These are phyloP conservation scores for Papilio protenor DNA, from an alignment of 2,888 invertebrate species.

Conservation along the genomic window DNA sequence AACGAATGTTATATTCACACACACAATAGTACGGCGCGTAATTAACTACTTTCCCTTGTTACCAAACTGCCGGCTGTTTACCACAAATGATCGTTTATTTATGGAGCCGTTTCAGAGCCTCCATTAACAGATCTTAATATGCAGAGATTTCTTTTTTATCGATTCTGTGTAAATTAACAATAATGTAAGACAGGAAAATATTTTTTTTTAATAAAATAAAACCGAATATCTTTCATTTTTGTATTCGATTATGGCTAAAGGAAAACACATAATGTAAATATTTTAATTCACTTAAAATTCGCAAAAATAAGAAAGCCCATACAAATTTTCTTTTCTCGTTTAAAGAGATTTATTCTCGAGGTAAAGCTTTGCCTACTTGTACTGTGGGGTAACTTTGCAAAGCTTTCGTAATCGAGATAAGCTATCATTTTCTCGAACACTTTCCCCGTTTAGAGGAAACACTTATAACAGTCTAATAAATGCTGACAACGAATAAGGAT, in stretches of 20 bases:
- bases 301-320: not conserved
- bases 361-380: not conserved
- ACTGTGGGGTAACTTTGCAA: slow-evolving; percentile 23
- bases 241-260: too few relatives aligned
- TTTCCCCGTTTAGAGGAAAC: slow-evolving; percentile 37
- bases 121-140: slow-evolving; percentile 26
- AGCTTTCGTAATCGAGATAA: slow-evolving; percentile 39
- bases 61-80: slow-evolving; percentile 38
- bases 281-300: not conserved
- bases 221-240: not conserved
- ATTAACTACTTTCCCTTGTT: slow-evolving; percentile 41
- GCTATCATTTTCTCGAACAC: slow-evolving; percentile 39
- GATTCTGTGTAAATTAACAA: slow-evolving; percentile 1
- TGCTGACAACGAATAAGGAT: slow-evolving; percentile 36
- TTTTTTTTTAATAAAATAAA: not conserved
- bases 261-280: too few relatives aligned
- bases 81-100: slow-evolving; percentile 25
- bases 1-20: slow-evolving; percentile 34
- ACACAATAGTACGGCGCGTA: slow-evolving; percentile 39
- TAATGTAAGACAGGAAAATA: not conserved
- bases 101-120: slow-evolving; percentile 25
- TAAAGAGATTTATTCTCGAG: not conserved
- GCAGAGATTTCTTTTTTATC: slow-evolving; percentile 28
- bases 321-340: not conserved
- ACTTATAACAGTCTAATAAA: slow-evolving; percentile 39